Conservation (phyloP, 2,113 vertebrate species). For the Cynocephalus volans region DNA sequence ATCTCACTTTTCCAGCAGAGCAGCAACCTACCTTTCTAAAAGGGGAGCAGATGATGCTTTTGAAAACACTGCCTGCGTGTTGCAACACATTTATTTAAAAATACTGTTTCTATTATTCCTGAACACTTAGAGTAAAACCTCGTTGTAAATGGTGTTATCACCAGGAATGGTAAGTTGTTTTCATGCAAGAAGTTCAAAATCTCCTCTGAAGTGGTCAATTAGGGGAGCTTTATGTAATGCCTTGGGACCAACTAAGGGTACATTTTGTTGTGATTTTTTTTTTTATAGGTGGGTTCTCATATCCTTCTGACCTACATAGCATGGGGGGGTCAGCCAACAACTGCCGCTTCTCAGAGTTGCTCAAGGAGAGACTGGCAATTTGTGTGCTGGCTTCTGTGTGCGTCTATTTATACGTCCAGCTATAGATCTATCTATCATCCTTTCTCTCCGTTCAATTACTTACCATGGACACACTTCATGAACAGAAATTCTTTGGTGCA, state of each 20-base stretch:
- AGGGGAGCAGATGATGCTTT: constrained; percentile 68
- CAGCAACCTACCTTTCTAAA: constrained; percentile 67
- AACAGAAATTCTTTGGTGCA: constrained; percentile 77
- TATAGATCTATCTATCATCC: constrained; percentile 20
- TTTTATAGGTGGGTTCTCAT: constrained; percentile 77
- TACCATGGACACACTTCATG: constrained; percentile 60
- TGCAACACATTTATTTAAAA: constrained; percentile 79
- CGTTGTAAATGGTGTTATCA: constrained; percentile 67
- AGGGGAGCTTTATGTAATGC: constrained; percentile 76
- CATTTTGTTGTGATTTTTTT: constrained; percentile 76
- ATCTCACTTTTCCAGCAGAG: constrained; percentile 78
- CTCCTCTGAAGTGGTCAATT: constrained; percentile 80
- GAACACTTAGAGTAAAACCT: constrained; percentile 68
- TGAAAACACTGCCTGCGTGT: constrained; percentile 67
- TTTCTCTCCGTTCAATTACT: constrained; percentile 64
- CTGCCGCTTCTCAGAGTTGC: constrained; percentile 70
- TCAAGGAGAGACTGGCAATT: constrained; percentile 72
- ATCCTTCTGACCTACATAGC: constrained; percentile 79
- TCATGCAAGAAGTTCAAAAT: constrained; percentile 80
- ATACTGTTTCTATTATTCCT: constrained; percentile 73
- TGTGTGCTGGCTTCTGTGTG: constrained; percentile 49
- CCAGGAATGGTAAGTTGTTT: constrained; percentile 79
- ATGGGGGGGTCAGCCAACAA: constrained; percentile 76
- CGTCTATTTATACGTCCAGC: constrained; percentile 48
- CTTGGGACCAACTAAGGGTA: constrained; percentile 76